Evolutionary conservation across 2,888 invertebrate genomes (phyloP).

Genomic region (Clusia tigrina): DNA sequence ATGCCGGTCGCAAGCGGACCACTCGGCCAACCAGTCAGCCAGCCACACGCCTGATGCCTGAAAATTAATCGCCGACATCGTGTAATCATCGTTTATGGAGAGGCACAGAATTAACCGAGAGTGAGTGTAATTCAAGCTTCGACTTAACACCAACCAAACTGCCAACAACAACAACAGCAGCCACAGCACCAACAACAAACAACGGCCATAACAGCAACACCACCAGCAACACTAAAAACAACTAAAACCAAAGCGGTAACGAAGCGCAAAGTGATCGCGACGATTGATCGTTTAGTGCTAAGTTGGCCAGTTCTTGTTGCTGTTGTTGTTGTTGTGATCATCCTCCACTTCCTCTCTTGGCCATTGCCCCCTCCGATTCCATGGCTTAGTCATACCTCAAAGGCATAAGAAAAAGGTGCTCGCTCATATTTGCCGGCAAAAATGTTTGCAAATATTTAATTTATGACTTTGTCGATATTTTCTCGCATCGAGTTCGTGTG

Average conservation of each 20-base stretch:
- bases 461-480: constrained; percentile 60
- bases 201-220: background rate
- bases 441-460: constrained; percentile 54
- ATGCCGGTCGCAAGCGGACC: too few species aligned
- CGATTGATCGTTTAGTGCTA: constrained; percentile 55
- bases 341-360: constrained; percentile 8
- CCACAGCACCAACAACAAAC: background rate
- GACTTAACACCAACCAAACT: constrained; percentile 14
- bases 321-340: constrained; percentile 15
- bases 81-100: constrained; percentile 23
- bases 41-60: constrained; percentile 27
- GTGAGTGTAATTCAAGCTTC: constrained; percentile 7
- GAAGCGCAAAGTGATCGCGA: constrained; percentile 43
- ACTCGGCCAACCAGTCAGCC: too few species aligned
- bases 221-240: background rate
- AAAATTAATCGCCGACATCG: constrained; percentile 31
- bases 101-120: constrained; percentile 2
- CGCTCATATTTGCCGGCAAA: constrained; percentile 39
- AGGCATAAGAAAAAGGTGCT: constrained; percentile 44
- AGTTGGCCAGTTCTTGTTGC: background rate
- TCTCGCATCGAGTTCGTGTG: constrained; percentile 48
- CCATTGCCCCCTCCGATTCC: background rate
- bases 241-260: background rate
- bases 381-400: constrained; percentile 11
- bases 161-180: background rate